Conservation (phyloP, 2,797 vertebrate genomes). For the Schizopygopsis pylzovi region DNA sequence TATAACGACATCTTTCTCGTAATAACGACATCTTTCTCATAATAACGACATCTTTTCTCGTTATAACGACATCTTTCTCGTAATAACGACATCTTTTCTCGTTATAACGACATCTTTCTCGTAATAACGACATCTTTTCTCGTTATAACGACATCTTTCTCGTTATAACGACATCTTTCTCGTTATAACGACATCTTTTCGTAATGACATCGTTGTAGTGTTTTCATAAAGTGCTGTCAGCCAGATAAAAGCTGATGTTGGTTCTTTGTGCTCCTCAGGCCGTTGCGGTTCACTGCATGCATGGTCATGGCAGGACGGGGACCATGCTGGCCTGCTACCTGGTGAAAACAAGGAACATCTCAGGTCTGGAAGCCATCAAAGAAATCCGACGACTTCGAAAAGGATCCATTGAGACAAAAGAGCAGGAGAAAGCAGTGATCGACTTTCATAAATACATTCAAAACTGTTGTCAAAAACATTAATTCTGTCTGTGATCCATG, state of each 20-base stretch:
- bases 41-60: too few species aligned
- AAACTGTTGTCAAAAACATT: not conserved
- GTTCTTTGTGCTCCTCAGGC: constrained; percentile 64
- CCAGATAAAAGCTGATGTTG: not conserved
- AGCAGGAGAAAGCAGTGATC: constrained; percentile 79
- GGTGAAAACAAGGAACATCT: constrained; percentile 68
- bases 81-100: too few species aligned
- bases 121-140: too few species aligned
- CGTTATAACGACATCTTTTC: too few species aligned
- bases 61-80: too few species aligned
- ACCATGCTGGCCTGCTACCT: constrained; percentile 86
- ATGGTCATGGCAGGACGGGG: constrained; percentile 80
- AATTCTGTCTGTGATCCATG: not conserved
- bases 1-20: too few species aligned
- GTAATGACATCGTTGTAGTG: too few species aligned
- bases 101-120: too few species aligned
- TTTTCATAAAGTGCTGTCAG: not conserved
- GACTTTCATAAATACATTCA: constrained; percentile 71
- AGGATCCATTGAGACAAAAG: constrained; percentile 80
- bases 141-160: too few species aligned
- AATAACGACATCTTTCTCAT: too few species aligned
- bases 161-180: too few species aligned
- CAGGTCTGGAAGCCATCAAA: constrained; percentile 68
- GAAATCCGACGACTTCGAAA: constrained; percentile 77
- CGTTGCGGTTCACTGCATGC: constrained; percentile 81